phyloP scores from a whole-genome alignment of 2,888 invertebrate species.

The Pseudoips prasinana region DNA sequence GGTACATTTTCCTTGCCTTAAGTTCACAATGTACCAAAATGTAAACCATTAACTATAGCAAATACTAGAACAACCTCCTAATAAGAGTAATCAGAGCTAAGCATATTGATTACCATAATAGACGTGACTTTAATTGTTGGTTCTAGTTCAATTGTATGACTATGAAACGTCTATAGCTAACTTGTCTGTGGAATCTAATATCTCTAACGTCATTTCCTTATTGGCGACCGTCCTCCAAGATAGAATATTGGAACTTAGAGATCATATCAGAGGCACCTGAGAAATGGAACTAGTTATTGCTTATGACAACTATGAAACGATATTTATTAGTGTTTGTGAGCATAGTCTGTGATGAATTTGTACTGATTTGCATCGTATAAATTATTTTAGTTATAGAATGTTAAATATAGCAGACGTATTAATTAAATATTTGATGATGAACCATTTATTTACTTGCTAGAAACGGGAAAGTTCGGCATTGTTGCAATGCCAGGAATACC shows the following conservation, averaged over 20 bases:
- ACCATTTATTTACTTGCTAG: too few relatives aligned
- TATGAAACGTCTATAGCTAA: too few relatives aligned
- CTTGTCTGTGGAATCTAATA: slow-evolving; percentile 9
- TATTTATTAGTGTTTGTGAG: slow-evolving; percentile 48
- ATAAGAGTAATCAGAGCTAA: too few relatives aligned
- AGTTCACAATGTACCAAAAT: too few relatives aligned
- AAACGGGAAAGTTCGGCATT: too few relatives aligned
- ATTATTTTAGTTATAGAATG: slow-evolving; percentile 19
- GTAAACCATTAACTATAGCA: too few relatives aligned
- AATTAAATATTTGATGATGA: slow-evolving; percentile 2
- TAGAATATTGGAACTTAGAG: slow-evolving; percentile 28
- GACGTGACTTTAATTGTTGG: too few relatives aligned
- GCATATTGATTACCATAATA: too few relatives aligned
- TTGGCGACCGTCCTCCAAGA: slow-evolving; percentile 26
- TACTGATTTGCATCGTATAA: slow-evolving; percentile 37
- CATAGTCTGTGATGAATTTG: slow-evolving; percentile 41
- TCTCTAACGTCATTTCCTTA: slow-evolving; percentile 37
- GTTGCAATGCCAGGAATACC: too few relatives aligned
- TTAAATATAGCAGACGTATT: slow-evolving; percentile 2
- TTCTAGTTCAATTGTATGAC: too few relatives aligned
- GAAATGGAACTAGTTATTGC: slow-evolving; percentile 52
- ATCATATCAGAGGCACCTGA: slow-evolving; percentile 43
- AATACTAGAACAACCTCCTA: too few relatives aligned
- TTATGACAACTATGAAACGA: slow-evolving; percentile 52
- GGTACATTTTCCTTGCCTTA: too few relatives aligned